Percentiles rank a stretch among this genome's conserved stretches.
Evolutionary conservation across 2,797 vertebrate species (phyloP).

Genomic region (Rhincodon typus): DNA sequence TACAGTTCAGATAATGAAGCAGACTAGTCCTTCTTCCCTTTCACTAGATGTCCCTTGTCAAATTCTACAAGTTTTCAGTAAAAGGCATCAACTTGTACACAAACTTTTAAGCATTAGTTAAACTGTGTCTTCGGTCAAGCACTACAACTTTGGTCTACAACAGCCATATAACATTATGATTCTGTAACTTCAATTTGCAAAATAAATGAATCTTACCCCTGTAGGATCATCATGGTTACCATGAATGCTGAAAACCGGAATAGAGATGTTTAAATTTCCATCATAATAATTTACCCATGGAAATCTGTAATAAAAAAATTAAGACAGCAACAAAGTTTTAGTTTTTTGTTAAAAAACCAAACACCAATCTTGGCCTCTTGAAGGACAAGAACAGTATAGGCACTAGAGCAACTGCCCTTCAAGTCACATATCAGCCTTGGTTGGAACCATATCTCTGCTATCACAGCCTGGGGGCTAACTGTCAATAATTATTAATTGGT

Average conservation of each 20-base stretch:
- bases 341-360: background rate
- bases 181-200: background rate
- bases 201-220: conserved; percentile 65
- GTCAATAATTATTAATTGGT: no score
- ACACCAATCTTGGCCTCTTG: background rate
- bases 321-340: background rate
- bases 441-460: background rate
- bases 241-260: conserved; percentile 92
- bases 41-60: background rate
- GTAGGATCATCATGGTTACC: conserved; percentile 98
- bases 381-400: background rate
- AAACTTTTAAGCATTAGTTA: background rate
- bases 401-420: background rate
- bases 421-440: background rate
- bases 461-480: no score
- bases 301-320: conserved; percentile 63
- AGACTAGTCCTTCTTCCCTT: background rate
- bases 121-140: background rate
- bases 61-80: background rate
- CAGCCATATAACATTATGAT: background rate
- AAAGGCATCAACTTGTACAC: background rate
- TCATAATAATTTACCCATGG: conserved; percentile 98
- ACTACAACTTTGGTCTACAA: background rate
- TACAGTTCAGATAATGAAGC: background rate
- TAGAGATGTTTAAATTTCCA: conserved; percentile 87